These are phyloP conservation scores for Salvator merianae DNA, from an alignment of 2,113 vertebrate genomes.

Conservation along the genomic window DNA sequence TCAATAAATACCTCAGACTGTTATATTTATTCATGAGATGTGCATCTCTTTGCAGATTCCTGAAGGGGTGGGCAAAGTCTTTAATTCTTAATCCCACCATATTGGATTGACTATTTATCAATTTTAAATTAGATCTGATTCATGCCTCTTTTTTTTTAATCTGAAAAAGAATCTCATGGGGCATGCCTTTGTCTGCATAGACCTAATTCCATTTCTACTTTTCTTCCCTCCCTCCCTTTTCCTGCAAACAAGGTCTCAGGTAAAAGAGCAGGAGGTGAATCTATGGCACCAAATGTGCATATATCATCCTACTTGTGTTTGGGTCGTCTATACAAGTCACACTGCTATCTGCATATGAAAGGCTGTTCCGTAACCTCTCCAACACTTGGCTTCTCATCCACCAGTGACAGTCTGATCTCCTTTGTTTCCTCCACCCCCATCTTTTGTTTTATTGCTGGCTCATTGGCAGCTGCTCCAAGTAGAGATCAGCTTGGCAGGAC, in stretches of 20 bases:
- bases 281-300: conserved; percentile 53
- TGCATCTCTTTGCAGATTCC: conserved; percentile 75
- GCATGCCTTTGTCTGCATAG: conserved; percentile 11
- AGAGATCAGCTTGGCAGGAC: conserved; percentile 51
- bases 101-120: conserved; percentile 77
- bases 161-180: conserved; percentile 39
- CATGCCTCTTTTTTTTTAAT: conserved; percentile 64
- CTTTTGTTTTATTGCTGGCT: conserved; percentile 65
- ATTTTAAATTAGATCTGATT: conserved; percentile 77
- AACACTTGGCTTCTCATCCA: conserved; percentile 61
- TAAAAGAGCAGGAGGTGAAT: conserved; percentile 57
- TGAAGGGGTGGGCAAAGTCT: conserved; percentile 65
- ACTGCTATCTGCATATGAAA: conserved; percentile 52
- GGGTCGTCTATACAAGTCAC: conserved; percentile 36
- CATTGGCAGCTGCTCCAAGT: conserved; percentile 59
- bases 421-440: conserved; percentile 27
- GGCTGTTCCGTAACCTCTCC: conserved; percentile 33
- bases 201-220: conserved; percentile 50
- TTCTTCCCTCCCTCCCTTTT: conserved; percentile 26
- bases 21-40: conserved; percentile 81
- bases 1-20: conserved; percentile 74
- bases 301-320: conserved; percentile 30
- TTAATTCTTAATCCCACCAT: conserved; percentile 74
- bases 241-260: conserved; percentile 39
- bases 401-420: conserved; percentile 52